A percentile compares a stretch with the other conserved stretches of the same genome.
These are phyloP conservation scores for Podarcis lilfordi DNA, from an alignment of 2,797 vertebrate species.

Conservation along the genomic window DNA sequence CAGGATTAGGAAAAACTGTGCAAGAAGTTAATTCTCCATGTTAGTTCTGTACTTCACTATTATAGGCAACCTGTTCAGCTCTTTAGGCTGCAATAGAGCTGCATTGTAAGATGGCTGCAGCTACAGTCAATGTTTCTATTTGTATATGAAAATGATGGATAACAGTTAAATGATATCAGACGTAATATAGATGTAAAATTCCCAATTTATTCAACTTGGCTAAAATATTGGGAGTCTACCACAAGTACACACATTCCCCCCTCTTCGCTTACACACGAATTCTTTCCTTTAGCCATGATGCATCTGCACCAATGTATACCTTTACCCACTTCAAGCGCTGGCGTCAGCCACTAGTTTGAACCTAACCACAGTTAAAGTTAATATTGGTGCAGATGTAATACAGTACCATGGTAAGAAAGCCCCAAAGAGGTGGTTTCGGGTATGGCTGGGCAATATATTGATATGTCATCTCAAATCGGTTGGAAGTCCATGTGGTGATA, in stretches of 20 bases:
- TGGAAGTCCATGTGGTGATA: too few relatives aligned
- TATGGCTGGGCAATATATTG: too few relatives aligned
- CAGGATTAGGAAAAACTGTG: conserved; percentile 66
- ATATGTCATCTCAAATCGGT: too few relatives aligned
- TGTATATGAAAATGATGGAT: neutral
- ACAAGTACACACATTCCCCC: neutral
- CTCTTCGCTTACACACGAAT: neutral
- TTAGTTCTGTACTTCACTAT: conserved; percentile 52
- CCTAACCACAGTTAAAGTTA: neutral
- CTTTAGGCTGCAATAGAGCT: neutral
- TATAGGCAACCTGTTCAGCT: conserved; percentile 10
- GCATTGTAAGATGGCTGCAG: neutral
- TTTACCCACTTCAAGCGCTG: neutral
- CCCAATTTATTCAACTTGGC: neutral
- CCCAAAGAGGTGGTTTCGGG: neutral
- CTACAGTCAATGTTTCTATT: neutral
- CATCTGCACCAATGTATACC: neutral
- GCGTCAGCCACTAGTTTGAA: neutral
- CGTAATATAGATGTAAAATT: neutral
- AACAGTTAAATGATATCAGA: neutral
- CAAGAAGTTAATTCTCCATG: conserved; percentile 54
- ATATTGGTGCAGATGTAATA: neutral
- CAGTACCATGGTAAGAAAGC: neutral
- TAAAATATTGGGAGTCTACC: neutral
- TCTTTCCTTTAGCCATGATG: neutral